These are phyloP conservation scores for Drosophila dunni DNA, from an alignment of 1,140 invertebrate species.

Conservation along the genomic window DNA sequence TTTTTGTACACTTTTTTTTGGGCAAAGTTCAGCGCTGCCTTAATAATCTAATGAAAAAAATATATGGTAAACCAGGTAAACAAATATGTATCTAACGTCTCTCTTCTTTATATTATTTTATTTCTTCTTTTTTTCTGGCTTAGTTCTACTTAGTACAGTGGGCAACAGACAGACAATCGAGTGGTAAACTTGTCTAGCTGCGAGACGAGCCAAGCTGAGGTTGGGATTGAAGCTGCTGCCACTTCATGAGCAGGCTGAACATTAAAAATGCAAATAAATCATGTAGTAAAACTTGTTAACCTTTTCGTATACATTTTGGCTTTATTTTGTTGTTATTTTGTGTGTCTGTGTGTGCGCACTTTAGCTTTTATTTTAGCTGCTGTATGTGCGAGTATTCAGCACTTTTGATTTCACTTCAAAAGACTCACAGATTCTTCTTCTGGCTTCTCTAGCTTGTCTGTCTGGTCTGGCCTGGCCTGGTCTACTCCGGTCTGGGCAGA, in stretches of 20 bases:
- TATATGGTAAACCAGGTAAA: constrained; percentile 32
- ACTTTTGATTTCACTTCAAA: constrained; percentile 79
- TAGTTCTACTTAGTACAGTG: constrained; percentile 46
- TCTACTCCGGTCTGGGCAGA: constrained; percentile 50
- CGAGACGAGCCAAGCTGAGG: constrained; percentile 22
- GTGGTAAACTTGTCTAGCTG: constrained; percentile 67
- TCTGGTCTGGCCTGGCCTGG: constrained; percentile 12
- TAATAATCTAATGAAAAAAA: constrained; percentile 30
- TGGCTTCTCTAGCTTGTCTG: constrained; percentile 3
- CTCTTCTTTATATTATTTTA: constrained; percentile 18
- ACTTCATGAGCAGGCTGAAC: constrained; percentile 47
- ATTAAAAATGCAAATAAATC: constrained; percentile 83
- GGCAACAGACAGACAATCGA: constrained; percentile 36
- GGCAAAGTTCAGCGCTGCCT: constrained; percentile 42
- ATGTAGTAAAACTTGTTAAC: constrained; percentile 83
- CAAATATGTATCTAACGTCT: constrained; percentile 39
- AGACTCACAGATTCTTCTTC: constrained; percentile 57
- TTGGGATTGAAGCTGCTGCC: constrained; percentile 31
- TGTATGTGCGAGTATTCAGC: constrained; percentile 55
- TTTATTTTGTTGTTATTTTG: constrained; percentile 7
- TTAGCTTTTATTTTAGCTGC: constrained; percentile 48
- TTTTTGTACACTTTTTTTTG: constrained; percentile 11
- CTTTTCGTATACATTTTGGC: constrained; percentile 66
- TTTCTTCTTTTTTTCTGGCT: constrained; percentile 33
- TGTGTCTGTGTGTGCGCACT: constrained; percentile 44